Conservation (phyloP, 1,140 invertebrate genomes). For the Trachelipus rathkii region DNA sequence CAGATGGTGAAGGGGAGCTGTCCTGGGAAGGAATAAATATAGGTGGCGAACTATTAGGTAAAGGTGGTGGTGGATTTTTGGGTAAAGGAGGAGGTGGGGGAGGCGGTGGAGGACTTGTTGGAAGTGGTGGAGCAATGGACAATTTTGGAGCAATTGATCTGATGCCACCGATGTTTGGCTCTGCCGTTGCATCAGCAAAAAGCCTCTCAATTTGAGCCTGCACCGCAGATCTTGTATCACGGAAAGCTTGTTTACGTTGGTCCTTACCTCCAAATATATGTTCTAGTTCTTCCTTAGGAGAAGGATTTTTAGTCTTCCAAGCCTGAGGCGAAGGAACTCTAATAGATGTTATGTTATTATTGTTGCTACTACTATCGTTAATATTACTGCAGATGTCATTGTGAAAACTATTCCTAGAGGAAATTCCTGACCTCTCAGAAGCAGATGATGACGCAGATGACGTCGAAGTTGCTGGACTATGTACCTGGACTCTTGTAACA, state of each 20-base stretch:
- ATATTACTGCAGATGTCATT: slow-evolving; percentile 22
- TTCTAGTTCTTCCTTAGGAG: slow-evolving; percentile 40
- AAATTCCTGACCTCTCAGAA: not conserved
- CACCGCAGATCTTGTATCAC: slow-evolving; percentile 55
- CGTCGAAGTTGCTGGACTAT: not conserved
- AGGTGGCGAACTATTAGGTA: slow-evolving; percentile 23
- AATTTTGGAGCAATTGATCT: slow-evolving; percentile 35
- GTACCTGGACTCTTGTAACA: not conserved
- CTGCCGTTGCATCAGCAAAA: slow-evolving; percentile 69
- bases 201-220: slow-evolving; percentile 79
- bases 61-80: slow-evolving; percentile 25
- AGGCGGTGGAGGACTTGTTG: slow-evolving; percentile 16
- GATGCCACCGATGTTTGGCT: slow-evolving; percentile 31
- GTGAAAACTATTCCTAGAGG: not conserved
- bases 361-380: slow-evolving; percentile 9
- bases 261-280: slow-evolving; percentile 39
- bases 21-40: slow-evolving; percentile 7
- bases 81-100: not conserved
- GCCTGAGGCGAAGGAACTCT: slow-evolving; percentile 20
- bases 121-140: slow-evolving; percentile 26
- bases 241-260: slow-evolving; percentile 44
- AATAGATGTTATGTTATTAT: slow-evolving; percentile 7
- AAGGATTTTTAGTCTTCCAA: slow-evolving; percentile 46
- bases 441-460: slow-evolving; percentile 16
- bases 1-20: slow-evolving; percentile 7